These are phyloP conservation scores for Melanocharis versteri DNA, from an alignment of 2,113 vertebrate species.

Conservation along the genomic window DNA sequence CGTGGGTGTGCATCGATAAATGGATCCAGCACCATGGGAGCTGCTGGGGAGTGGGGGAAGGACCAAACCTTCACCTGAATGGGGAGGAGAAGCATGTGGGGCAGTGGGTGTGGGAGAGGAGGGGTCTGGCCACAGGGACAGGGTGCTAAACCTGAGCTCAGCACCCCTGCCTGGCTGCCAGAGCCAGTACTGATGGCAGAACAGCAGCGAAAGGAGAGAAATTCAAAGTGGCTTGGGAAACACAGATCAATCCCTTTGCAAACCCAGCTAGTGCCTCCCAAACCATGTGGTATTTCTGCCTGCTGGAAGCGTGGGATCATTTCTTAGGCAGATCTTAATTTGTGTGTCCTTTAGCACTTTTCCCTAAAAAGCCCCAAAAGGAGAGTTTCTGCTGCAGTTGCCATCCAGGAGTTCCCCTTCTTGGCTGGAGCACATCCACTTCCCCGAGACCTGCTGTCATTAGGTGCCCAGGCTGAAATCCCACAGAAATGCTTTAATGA, in stretches of 20 bases:
- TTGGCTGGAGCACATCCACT: neutral
- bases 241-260: neutral
- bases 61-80: neutral
- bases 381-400: neutral
- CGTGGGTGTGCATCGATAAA: rapidly evolving
- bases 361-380: neutral
- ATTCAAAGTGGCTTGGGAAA: neutral
- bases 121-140: neutral
- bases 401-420: neutral
- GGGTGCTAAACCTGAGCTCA: neutral
- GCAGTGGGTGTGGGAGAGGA: neutral
- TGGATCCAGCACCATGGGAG: neutral
- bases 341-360: neutral
- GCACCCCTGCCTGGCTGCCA: neutral
- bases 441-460: neutral
- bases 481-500: slow-evolving; percentile 60
- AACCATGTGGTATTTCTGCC: rapidly evolving
- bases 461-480: slow-evolving; percentile 42
- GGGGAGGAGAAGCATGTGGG: neutral
- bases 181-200: neutral
- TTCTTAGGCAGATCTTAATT: neutral
- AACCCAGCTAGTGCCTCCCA: neutral
- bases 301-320: rapidly evolving
- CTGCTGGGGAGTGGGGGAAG: neutral
- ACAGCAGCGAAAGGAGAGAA: neutral